Conservation (phyloP, 1,140 invertebrate species). For the Archegozetes longisetosus region DNA sequence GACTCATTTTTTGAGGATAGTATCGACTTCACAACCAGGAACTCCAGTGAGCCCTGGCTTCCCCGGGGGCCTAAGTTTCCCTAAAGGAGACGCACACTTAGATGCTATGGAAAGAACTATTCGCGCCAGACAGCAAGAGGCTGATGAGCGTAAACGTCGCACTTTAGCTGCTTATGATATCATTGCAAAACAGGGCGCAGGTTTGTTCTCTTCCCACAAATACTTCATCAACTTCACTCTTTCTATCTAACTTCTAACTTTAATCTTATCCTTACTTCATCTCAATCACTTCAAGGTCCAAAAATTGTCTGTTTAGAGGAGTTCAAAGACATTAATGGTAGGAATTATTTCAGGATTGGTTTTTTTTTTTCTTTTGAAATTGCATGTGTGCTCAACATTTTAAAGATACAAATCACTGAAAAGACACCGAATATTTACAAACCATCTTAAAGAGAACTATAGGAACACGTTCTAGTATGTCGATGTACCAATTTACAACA, state of each 20-base stretch:
- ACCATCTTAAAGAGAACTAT: too few relatives aligned
- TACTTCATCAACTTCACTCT: too few relatives aligned
- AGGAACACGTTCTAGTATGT: too few relatives aligned
- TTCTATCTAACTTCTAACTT: background rate
- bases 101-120: conserved; percentile 23
- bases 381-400: too few relatives aligned
- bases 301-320: background rate
- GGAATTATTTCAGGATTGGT: too few relatives aligned
- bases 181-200: conserved; percentile 20
- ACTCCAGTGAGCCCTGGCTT: conserved; percentile 6
- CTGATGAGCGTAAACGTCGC: conserved; percentile 20
- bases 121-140: conserved; percentile 18
- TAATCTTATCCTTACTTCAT: background rate
- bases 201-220: conserved; percentile 4
- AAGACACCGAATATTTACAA: too few relatives aligned
- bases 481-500: too few relatives aligned
- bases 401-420: too few relatives aligned
- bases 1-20: background rate
- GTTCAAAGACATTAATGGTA: background rate
- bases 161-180: conserved; percentile 23
- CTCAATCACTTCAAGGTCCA: background rate
- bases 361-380: too few relatives aligned
- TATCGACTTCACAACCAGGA: conserved; percentile 7
- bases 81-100: conserved; percentile 3
- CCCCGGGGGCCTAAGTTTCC: background rate